Evolutionary conservation across 2,888 invertebrate genomes (phyloP).

Genomic region (Pseudanteris insignis): DNA sequence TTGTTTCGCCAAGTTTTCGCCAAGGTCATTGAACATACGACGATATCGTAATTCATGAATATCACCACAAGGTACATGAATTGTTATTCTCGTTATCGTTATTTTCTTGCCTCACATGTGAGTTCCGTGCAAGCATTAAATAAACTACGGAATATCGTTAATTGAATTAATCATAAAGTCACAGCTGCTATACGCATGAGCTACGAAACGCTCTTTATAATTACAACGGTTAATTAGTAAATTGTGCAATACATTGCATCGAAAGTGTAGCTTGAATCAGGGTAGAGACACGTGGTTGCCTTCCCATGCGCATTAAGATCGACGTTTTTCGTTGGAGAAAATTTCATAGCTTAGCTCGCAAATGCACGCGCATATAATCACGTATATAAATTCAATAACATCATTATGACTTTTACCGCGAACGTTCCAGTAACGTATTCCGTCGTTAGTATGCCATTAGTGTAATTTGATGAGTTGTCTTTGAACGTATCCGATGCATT

Average conservation of each 20-base stretch:
- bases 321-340: conserved; percentile 13
- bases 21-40: no score
- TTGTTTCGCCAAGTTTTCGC: no score
- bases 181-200: not conserved
- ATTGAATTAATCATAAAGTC: conserved; percentile 3
- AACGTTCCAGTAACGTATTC: conserved; percentile 9
- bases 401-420: conserved; percentile 30
- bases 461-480: conserved; percentile 22
- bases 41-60: no score
- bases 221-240: conserved; percentile 10
- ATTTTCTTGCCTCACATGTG: no score
- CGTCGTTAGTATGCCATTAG: conserved; percentile 17
- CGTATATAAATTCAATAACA: conserved; percentile 15
- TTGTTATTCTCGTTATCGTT: no score
- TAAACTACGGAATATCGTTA: no score
- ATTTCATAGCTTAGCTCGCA: conserved; percentile 24
- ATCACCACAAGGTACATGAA: no score
- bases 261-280: conserved; percentile 14
- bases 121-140: no score
- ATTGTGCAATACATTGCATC: conserved; percentile 3
- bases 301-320: conserved; percentile 14
- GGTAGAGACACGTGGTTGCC: conserved; percentile 22
- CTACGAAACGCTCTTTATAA: conserved; percentile 1
- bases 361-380: conserved; percentile 25
- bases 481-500: conserved; percentile 7